Evolutionary conservation across 2,113 vertebrate genomes (phyloP).

Genomic region (Thoracochromis brauschi): DNA sequence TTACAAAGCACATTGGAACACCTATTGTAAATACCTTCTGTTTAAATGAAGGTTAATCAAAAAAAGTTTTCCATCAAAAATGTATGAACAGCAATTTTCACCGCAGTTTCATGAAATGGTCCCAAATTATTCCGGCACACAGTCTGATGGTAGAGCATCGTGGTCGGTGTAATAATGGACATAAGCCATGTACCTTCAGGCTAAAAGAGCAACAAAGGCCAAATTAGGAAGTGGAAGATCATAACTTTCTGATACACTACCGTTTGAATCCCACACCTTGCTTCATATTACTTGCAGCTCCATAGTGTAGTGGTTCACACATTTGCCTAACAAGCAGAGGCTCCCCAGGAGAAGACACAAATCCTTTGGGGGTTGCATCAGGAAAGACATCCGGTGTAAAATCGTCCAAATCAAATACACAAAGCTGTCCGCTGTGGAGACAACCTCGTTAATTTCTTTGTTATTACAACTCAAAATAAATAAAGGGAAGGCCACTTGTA

Average conservation of each 20-base stretch:
- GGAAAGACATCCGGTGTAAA: neutral
- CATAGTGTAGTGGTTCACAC: neutral
- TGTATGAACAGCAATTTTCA: neutral
- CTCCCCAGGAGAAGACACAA: neutral
- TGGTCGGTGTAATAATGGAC: neutral
- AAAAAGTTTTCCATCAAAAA: fast-evolving
- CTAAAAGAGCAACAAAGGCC: neutral
- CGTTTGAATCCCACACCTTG: neutral
- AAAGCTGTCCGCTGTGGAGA: neutral
- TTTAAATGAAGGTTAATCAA: neutral
- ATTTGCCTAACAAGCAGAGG: neutral
- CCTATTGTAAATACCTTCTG: neutral
- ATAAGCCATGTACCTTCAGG: neutral
- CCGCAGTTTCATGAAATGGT: neutral
- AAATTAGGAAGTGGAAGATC: neutral
- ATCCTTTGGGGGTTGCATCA: neutral
- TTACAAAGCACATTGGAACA: neutral
- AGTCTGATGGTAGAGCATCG: neutral
- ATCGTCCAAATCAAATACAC: neutral
- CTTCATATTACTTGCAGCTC: neutral
- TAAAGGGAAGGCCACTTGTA: neutral
- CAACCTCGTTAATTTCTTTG: neutral
- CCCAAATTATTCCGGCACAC: neutral
- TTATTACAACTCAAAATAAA: neutral
- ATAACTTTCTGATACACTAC: neutral